phyloP scores from a whole-genome alignment of 2,113 vertebrate genomes.

The Crocuta crocuta region DNA sequence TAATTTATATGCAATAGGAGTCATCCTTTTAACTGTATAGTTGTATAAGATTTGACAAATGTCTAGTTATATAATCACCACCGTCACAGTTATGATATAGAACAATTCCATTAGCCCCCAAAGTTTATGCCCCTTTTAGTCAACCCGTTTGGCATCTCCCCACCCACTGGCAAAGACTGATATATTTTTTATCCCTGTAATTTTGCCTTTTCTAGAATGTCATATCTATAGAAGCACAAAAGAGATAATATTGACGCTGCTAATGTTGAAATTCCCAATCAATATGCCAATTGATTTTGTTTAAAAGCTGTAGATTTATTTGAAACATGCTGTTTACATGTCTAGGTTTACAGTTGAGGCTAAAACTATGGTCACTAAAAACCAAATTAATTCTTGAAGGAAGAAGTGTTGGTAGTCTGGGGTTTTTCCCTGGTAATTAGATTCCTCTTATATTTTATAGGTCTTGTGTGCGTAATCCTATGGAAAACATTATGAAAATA shows the following conservation, averaged over 20 bases:
- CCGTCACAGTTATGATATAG: background rate
- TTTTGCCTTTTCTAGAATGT: constrained; percentile 41
- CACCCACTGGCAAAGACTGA: background rate
- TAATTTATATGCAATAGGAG: background rate
- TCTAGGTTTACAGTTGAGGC: background rate
- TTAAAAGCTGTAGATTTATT: background rate
- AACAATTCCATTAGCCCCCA: background rate
- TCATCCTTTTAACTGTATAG: background rate
- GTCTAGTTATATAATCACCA: background rate
- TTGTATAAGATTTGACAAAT: constrained; percentile 19
- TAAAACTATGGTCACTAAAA: constrained; percentile 23
- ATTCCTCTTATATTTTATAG: constrained; percentile 83
- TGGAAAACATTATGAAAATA: constrained; percentile 88
- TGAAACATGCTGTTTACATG: constrained; percentile 19
- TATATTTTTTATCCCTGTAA: background rate
- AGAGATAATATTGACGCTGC: background rate
- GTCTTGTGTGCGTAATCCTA: constrained; percentile 92
- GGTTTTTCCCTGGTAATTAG: constrained; percentile 5
- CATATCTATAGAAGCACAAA: background rate
- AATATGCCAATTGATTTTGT: background rate
- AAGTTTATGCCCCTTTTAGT: background rate
- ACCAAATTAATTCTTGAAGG: background rate
- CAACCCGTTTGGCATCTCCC: background rate
- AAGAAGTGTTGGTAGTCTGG: constrained; percentile 13
- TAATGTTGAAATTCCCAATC: constrained; percentile 33